Percentiles rank a stretch among this genome's conserved stretches.
These are phyloP conservation scores for Chionis minor DNA, from an alignment of 2,113 vertebrate genomes.

Conservation along the genomic window DNA sequence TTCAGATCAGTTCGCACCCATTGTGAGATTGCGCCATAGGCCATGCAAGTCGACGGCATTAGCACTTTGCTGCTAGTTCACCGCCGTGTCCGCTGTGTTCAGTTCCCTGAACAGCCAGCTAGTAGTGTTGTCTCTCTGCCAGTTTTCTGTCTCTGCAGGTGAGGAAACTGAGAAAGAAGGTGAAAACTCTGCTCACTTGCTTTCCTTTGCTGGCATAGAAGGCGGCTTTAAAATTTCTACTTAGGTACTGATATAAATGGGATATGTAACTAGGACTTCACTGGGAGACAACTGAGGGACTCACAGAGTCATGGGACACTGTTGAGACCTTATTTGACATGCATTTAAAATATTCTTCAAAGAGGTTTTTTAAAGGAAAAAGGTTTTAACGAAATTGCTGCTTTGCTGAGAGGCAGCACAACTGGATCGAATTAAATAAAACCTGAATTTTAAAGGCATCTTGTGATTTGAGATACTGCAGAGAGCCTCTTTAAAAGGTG, in stretches of 20 bases:
- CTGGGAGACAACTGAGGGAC: not conserved
- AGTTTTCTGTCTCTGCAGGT: not conserved
- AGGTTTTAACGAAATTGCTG: not conserved
- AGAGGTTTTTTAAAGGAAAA: not conserved
- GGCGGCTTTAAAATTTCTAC: not conserved
- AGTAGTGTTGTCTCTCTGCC: not conserved
- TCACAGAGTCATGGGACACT: not conserved
- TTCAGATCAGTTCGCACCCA: not conserved
- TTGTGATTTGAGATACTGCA: slow-evolving; percentile 33
- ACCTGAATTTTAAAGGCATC: slow-evolving; percentile 15
- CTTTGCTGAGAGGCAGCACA: not conserved
- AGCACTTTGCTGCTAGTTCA: not conserved
- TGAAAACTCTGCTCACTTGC: not conserved
- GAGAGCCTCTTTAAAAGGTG: slow-evolving; percentile 15
- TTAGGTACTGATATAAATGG: not conserved
- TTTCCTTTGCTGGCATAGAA: not conserved
- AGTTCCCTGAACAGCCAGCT: not conserved
- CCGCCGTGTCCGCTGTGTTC: not conserved
- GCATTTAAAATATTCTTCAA: not conserved
- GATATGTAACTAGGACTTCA: not conserved
- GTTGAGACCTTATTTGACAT: not conserved
- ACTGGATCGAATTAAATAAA: slow-evolving; percentile 39
- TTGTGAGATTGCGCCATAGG: not conserved
- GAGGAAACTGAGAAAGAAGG: not conserved
- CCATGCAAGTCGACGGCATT: not conserved